These are phyloP conservation scores for Australoheros facetus DNA, from an alignment of 2,797 vertebrate species.

Conservation along the genomic window DNA sequence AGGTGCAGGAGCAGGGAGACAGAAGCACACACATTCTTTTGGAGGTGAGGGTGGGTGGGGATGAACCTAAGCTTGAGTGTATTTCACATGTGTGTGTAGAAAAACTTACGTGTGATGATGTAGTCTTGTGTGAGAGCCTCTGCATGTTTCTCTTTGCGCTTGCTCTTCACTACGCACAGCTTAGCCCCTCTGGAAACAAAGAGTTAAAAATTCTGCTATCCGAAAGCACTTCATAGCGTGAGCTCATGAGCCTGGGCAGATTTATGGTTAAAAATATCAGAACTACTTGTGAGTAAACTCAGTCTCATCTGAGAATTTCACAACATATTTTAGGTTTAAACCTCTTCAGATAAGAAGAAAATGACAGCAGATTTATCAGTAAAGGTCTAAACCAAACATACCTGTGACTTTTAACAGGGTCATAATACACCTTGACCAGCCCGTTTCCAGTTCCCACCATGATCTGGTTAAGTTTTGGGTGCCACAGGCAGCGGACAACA, in stretches of 20 bases:
- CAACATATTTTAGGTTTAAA: not conserved
- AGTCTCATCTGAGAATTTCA: not conserved
- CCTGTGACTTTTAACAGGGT: constrained; percentile 96
- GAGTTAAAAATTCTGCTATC: constrained; percentile 6
- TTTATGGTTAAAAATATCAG: not conserved
- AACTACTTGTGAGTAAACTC: not conserved
- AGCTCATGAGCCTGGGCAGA: not conserved
- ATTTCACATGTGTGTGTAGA: not conserved
- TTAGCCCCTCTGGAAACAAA: constrained; percentile 88
- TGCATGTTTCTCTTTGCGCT: constrained; percentile 90
- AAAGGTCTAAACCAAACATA: constrained; percentile 55
- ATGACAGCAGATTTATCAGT: not conserved
- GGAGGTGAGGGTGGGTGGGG: too few species aligned
- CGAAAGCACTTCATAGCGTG: not conserved
- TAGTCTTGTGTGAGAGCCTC: constrained; percentile 96
- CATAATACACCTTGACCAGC: constrained; percentile 95
- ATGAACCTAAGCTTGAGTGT: not conserved
- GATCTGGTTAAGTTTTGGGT: constrained; percentile 97
- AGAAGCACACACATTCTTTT: not conserved
- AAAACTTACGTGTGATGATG: constrained; percentile 95
- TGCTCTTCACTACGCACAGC: constrained; percentile 95
- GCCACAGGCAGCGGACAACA: constrained; percentile 95
- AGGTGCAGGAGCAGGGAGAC: not conserved
- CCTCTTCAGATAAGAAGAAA: not conserved
- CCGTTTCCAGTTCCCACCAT: constrained; percentile 97